Evolutionary conservation across 2,888 invertebrate genomes (phyloP).

Genomic region (Boloria euphrosyne): DNA sequence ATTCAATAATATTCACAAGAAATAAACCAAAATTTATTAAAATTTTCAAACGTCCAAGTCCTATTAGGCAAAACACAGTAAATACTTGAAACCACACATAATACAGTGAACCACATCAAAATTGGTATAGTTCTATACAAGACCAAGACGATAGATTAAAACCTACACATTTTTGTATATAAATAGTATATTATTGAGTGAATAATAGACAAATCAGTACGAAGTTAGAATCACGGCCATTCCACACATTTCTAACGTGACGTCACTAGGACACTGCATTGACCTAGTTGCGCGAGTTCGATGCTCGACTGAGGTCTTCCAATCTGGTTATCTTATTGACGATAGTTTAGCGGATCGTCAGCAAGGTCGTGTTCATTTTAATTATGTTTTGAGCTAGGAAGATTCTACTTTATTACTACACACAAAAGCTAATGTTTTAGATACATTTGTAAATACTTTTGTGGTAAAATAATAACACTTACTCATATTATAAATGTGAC

Average conservation of each 20-base stretch:
- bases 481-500: too few species aligned
- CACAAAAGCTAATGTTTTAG: neutral
- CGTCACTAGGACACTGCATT: constrained; percentile 60
- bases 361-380: constrained; percentile 26
- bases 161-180: neutral
- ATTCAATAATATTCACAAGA: too few species aligned
- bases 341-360: constrained; percentile 34
- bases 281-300: constrained; percentile 76
- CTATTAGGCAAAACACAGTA: too few species aligned
- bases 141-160: neutral
- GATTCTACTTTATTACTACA: constrained; percentile 10
- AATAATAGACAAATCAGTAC: constrained; percentile 19
- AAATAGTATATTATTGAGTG: constrained; percentile 10
- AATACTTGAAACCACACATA: too few species aligned
- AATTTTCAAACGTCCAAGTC: too few species aligned
- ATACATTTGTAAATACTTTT: neutral
- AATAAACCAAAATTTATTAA: too few species aligned
- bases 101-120: neutral
- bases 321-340: constrained; percentile 40
- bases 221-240: constrained; percentile 28
- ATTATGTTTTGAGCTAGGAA: constrained; percentile 17
- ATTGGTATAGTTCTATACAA: neutral
- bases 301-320: constrained; percentile 70
- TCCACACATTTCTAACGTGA: constrained; percentile 41
- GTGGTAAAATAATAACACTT: too few species aligned